These are phyloP conservation scores for Haemorhous mexicanus DNA, from an alignment of 2,113 vertebrate species.

Conservation along the genomic window DNA sequence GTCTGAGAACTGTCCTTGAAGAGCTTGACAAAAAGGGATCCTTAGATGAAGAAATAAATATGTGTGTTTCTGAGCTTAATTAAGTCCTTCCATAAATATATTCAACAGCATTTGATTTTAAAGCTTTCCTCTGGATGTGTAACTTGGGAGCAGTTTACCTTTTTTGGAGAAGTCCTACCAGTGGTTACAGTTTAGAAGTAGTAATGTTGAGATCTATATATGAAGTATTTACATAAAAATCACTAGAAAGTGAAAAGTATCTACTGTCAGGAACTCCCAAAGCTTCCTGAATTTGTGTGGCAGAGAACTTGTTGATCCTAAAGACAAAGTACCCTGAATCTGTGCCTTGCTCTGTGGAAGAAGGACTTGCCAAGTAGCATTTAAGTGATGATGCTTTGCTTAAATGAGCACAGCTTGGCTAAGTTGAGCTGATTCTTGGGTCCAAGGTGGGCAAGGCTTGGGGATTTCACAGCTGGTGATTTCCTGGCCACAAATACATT, in stretches of 20 bases:
- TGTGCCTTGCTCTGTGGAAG: not conserved
- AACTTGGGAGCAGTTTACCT: not conserved
- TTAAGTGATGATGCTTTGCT: not conserved
- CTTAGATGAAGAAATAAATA: not conserved
- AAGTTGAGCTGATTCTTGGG: not conserved
- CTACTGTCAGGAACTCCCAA: not conserved
- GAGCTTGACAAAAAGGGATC: not conserved
- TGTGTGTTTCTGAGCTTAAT: not conserved
- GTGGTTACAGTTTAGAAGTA: not conserved
- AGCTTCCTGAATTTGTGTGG: not conserved
- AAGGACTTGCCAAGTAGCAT: not conserved
- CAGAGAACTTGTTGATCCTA: not conserved
- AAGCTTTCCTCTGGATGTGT: not conserved
- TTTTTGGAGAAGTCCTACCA: not conserved
- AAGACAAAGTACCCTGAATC: not conserved
- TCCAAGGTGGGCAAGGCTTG: not conserved
- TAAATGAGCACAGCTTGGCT: not conserved
- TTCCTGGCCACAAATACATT: not conserved
- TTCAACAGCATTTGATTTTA: not conserved
- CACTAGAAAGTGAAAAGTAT: not conserved
- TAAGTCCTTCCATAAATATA: not conserved
- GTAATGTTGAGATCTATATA: rapidly evolving
- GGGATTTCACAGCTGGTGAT: not conserved
- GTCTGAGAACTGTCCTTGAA: not conserved
- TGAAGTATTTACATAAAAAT: not conserved